Conservation (phyloP, 1,140 invertebrate genomes). For the Acromyrmex heyeri region DNA sequence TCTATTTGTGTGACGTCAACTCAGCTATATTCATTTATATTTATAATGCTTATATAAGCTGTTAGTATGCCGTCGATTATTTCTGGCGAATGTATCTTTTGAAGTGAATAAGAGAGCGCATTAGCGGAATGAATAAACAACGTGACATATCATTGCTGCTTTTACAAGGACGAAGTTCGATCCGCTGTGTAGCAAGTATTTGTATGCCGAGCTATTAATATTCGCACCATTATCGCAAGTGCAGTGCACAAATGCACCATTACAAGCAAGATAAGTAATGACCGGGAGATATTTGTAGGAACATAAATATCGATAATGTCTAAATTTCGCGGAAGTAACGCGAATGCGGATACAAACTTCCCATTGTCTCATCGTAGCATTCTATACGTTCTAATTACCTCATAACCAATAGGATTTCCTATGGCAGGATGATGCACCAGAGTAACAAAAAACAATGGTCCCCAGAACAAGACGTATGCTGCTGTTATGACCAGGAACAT, state of each 20-base stretch:
- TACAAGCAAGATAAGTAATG: neutral
- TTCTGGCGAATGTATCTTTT: neutral
- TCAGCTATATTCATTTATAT: conserved; percentile 5
- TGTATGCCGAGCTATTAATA: conserved; percentile 14
- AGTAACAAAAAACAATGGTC: conserved; percentile 94
- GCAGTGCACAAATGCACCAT: neutral
- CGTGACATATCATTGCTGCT: neutral
- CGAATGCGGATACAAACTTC: neutral
- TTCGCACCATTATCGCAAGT: neutral
- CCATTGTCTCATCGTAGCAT: neutral
- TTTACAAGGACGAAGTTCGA: neutral
- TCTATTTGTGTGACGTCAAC: neutral
- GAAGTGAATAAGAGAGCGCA: neutral
- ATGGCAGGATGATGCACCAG: conserved; percentile 91
- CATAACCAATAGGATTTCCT: conserved; percentile 90
- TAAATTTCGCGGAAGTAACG: neutral
- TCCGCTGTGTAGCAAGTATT: neutral
- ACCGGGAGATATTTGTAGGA: neutral
- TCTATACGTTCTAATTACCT: conserved; percentile 85
- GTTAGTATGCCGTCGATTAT: neutral
- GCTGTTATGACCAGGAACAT: conserved; percentile 95
- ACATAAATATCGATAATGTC: conserved; percentile 29
- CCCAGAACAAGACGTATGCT: conserved; percentile 95
- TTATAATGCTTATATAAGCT: neutral
- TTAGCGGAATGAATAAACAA: conserved; percentile 21